Conservation (phyloP, 2,797 vertebrate genomes). For the Enteromius unitaeniatus region DNA sequence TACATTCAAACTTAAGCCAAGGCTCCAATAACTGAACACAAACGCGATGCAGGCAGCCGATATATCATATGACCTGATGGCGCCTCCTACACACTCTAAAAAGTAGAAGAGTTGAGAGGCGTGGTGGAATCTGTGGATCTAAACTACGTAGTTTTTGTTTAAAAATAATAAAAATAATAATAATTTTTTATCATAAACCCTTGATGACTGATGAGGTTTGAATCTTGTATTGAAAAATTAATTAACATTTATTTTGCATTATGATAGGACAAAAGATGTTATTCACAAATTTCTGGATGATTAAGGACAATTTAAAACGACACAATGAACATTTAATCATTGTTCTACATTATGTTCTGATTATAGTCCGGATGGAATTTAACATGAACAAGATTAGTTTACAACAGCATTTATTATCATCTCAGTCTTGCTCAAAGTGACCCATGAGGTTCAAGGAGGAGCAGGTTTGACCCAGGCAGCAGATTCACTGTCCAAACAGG, state of each 20-base stretch:
- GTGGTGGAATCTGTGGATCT: too few species aligned
- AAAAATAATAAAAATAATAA: too few species aligned
- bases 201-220: neutral
- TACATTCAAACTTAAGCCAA: too few species aligned
- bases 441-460: neutral
- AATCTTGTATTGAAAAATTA: neutral
- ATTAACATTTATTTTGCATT: neutral
- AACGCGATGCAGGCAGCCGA: too few species aligned
- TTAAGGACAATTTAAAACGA: neutral
- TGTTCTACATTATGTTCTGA: neutral
- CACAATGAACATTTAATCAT: neutral
- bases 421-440: too few species aligned
- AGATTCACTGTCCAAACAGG: conserved; percentile 43
- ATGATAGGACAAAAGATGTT: neutral
- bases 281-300: neutral
- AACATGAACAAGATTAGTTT: neutral
- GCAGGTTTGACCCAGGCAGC: conserved; percentile 35
- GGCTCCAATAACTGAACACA: too few species aligned
- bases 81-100: too few species aligned
- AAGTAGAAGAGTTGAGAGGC: too few species aligned
- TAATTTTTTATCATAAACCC: too few species aligned
- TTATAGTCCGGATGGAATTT: neutral
- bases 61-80: too few species aligned
- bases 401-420: neutral
- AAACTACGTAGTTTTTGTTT: too few species aligned